Base-by-base conservation (phyloP, 2,113 vertebrate genomes). In the Electrona antarctica region DNA sequence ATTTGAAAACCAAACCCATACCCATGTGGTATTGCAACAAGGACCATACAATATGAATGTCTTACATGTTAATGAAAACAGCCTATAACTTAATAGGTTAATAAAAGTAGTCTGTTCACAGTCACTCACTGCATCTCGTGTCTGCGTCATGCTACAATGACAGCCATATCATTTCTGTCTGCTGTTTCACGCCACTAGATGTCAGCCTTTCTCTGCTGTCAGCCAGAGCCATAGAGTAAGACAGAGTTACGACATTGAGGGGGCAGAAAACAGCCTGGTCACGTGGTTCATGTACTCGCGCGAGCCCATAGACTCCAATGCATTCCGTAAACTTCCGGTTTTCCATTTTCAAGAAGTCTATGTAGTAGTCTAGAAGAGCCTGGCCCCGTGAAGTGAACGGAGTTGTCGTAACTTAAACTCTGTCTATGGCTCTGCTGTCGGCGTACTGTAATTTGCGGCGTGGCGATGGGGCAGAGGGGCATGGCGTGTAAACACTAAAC, bases 31-130 rank as follows among this genome's bases (percentile, higher is more conserved):
- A 41, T 41, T 41, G 64, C 55, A 58, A 64, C 77, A 86, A 81
- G 67, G 69, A 76, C 85, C 87, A 88, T 92, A 93, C 41, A 92
- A 91, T 93, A 92, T 93, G 88, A 85, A 6, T 28, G 50, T 68
- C 72, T 79, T 74, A 65, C 76, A 66, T 63, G 66, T 62, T 82
- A n/a, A 14, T 64, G 29, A 71, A 1, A 41, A 10, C 41, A 47
- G n/a, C 21, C 21, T 21, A 21, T 21, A 21, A 21, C 21, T 21
- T 21, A 21, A 21, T 21, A 33, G 55, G 10, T 48, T 64, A 93
- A 90, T 90, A 92, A 91, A 76, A 7, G 13, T 52, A 55, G 6
- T 21, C 21, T 1, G 21, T 21, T 21, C 21, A 21, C 21, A 57
- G 52, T 21, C 21, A 59, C 2, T 60, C 65, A 56, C 7, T 52